Percentiles rank a stretch among this genome's conserved stretches.
Conservation (phyloP, 2,888 invertebrate species). For the Limnephilus marmoratus region DNA sequence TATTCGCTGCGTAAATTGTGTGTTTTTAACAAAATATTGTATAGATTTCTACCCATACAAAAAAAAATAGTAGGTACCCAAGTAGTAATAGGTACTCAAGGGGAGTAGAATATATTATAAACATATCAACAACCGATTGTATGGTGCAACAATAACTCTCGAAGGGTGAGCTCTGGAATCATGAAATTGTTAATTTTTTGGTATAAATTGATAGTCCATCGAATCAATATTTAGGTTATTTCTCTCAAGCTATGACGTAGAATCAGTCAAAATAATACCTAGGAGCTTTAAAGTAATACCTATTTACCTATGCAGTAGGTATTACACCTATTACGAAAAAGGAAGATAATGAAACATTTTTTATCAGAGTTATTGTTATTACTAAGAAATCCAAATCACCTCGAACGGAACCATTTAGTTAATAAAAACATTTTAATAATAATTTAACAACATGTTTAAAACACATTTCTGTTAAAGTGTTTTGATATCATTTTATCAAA, state of each 20-base stretch:
- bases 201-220: neutral
- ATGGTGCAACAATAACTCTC: neutral
- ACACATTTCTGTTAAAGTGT: neutral
- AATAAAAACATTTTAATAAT: neutral
- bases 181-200: neutral
- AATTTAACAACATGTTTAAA: neutral
- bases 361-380: no score
- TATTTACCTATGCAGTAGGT: no score
- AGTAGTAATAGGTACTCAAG: neutral
- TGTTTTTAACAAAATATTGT: neutral
- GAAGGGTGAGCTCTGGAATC: neutral
- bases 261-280: no score
- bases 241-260: no score
- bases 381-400: neutral
- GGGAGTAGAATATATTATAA: neutral
- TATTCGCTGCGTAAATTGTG: neutral
- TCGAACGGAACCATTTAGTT: neutral
- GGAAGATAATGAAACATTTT: no score
- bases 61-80: neutral
- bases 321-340: no score
- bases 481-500: no score
- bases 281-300: no score
- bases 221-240: neutral
- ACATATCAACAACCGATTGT: neutral
- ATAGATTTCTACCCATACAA: no score